A percentile compares a stretch with the other conserved stretches of the same genome.
phyloP scores from a whole-genome alignment of 1,140 invertebrate species.

The Zaprionus africanus region DNA sequence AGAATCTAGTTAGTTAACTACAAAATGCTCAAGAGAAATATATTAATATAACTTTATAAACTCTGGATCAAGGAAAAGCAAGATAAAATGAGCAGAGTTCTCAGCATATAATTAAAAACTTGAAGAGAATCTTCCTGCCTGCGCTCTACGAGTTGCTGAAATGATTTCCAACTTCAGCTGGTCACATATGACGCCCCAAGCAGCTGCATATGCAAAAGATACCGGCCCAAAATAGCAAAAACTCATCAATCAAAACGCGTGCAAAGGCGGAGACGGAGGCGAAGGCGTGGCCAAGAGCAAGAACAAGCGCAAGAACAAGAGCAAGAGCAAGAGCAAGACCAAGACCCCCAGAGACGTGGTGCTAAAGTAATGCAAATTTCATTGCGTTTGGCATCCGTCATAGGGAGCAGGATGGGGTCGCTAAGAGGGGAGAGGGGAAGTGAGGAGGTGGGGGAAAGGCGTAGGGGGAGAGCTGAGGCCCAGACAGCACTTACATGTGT shows the following conservation, averaged over 20 bases:
- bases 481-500: conserved; percentile 11
- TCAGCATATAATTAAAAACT: background rate
- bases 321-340: conserved; percentile 18
- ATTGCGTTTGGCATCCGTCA: conserved; percentile 39
- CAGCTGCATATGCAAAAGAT: conserved; percentile 34
- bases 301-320: conserved; percentile 8
- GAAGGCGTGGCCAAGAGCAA: conserved; percentile 39
- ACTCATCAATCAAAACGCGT: conserved; percentile 60
- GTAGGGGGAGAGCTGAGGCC: background rate
- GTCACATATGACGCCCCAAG: conserved; percentile 1
- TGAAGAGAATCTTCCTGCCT: background rate
- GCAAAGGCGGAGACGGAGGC: conserved; percentile 25
- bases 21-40: background rate
- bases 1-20: too few species aligned
- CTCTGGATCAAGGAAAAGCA: background rate
- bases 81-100: background rate
- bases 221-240: conserved; percentile 56
- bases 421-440: background rate
- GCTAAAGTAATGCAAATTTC: conserved; percentile 40
- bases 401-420: conserved; percentile 16
- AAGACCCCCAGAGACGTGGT: conserved; percentile 19
- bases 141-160: background rate
- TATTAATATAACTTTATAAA: too few species aligned
- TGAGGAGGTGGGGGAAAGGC: too few species aligned
- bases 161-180: conserved; percentile 30